Percentiles rank a stretch among this genome's conserved stretches.
Conservation (phyloP, 2,113 vertebrate genomes). For the Ophthalmolycus amberensis region DNA sequence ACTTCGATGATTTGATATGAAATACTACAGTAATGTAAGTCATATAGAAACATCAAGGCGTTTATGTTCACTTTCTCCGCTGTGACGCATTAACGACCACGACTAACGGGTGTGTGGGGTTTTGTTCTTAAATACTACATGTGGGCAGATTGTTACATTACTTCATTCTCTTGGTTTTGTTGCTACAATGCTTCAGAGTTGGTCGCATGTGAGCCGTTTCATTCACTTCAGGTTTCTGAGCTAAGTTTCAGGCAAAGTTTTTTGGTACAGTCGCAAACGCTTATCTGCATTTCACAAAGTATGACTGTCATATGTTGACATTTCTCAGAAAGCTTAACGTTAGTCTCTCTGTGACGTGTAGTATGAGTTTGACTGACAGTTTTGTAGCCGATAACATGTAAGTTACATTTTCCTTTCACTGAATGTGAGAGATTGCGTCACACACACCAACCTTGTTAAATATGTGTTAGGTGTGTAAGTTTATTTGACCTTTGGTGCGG, state of each 20-base stretch:
- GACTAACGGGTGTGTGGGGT: not conserved
- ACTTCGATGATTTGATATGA: not conserved
- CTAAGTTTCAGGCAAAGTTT: not conserved
- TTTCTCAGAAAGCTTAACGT: not conserved
- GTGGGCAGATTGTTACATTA: not conserved
- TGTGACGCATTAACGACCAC: not conserved
- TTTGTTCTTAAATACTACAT: slow-evolving; percentile 31
- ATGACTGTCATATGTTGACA: not conserved
- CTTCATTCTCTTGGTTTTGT: slow-evolving; percentile 6
- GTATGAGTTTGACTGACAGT: not conserved
- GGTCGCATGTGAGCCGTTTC: not conserved
- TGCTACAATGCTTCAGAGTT: slow-evolving; percentile 6
- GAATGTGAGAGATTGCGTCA: not conserved
- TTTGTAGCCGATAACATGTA: not conserved
- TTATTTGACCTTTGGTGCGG: slow-evolving; percentile 59
- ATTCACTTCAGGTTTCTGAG: not conserved
- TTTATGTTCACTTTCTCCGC: not conserved
- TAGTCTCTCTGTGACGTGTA: not conserved
- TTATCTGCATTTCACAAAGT: slow-evolving; percentile 1
- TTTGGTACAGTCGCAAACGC: not conserved
- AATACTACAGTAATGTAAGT: not conserved
- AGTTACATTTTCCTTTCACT: not conserved
- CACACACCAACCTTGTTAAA: slow-evolving; percentile 2
- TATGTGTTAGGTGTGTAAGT: slow-evolving; percentile 23
- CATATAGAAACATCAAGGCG: not conserved